Evolutionary conservation across 2,797 vertebrate species (phyloP), one percentile per base, ranked within the genome.

Genomic region (Rallus crepitans): DNA sequence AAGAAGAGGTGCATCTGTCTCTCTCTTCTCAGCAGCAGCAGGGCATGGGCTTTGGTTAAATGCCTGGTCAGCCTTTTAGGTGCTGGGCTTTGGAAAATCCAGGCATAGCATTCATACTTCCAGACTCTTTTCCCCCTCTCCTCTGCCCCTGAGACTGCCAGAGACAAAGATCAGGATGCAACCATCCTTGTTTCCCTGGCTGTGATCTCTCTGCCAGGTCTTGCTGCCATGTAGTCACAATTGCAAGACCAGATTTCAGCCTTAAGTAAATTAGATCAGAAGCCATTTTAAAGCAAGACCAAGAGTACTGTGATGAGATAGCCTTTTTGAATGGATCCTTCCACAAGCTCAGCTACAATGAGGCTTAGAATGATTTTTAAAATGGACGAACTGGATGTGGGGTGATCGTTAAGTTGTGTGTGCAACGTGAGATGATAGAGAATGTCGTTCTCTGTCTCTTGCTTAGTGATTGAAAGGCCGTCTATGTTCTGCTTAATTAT

Each of bases 281-380:
- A 95, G 90, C 93, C 96, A 95, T 96, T 95, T 95, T 75, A 95
- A 93, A 86, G 63, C 82, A 85, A 84, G 71, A 85, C 35, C 31
- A 73, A 52, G 68, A 88, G 13, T 40, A 71, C 55, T 78, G 42
- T 56, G 71, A 72, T 61, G 47, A 92, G 85, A 53, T 42, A 85
- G 72, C 50, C 83, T 90, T 95, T 94, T n/a, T 87, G 93, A 89
- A 90, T 53, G 59, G 84, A 94, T 95, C 84, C 61, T 95, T 92
- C 65, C 72, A 56, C 30, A 73, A 24, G 72, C 60, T 69, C 45
- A 65, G 42, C 73, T 92, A 50, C 50, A 40, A 61, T 18, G 53
- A 82, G 69, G 64, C 56, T 69, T 42, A 63, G 66, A 59, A 55
- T 0, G 4, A 65, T 88, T 91, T 91, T 93, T 91, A 37, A 73